A percentile compares a stretch with the other conserved stretches of the same genome.
Evolutionary conservation across 2,888 invertebrate genomes (phyloP).

Genomic region (Limnephilus auricula): DNA sequence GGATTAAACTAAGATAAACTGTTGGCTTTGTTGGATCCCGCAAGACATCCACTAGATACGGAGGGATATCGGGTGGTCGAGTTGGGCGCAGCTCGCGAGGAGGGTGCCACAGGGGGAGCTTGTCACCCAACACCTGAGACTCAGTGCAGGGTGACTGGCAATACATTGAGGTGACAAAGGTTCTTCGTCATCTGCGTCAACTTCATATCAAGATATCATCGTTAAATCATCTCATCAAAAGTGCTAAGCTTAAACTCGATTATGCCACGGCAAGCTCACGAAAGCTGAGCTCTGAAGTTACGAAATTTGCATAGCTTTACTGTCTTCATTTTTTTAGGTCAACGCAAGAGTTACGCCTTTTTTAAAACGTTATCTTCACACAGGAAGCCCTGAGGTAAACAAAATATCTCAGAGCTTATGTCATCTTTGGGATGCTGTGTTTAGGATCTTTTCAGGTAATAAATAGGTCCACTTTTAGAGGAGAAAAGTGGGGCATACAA

Average conservation of each 20-base stretch:
- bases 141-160: neutral
- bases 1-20: conserved; percentile 62
- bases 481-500: too few relatives aligned
- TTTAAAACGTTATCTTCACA: too few relatives aligned
- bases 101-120: neutral
- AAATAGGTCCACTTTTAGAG: too few relatives aligned
- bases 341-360: neutral
- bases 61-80: neutral
- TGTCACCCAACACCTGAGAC: neutral
- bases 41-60: neutral
- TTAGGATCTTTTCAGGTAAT: too few relatives aligned
- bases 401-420: too few relatives aligned
- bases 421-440: too few relatives aligned
- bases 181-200: neutral
- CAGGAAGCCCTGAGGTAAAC: too few relatives aligned
- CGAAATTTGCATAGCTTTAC: neutral
- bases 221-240: too few relatives aligned
- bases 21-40: neutral
- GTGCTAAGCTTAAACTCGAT: too few relatives aligned
- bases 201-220: neutral
- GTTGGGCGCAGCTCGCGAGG: neutral
- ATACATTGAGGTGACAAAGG: neutral
- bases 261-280: neutral
- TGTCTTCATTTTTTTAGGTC: neutral
- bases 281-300: neutral